Percentiles rank a stretch among this genome's conserved stretches.
Evolutionary conservation across 2,888 invertebrate genomes (phyloP).

Genomic region (Amphipoea lucens): DNA sequence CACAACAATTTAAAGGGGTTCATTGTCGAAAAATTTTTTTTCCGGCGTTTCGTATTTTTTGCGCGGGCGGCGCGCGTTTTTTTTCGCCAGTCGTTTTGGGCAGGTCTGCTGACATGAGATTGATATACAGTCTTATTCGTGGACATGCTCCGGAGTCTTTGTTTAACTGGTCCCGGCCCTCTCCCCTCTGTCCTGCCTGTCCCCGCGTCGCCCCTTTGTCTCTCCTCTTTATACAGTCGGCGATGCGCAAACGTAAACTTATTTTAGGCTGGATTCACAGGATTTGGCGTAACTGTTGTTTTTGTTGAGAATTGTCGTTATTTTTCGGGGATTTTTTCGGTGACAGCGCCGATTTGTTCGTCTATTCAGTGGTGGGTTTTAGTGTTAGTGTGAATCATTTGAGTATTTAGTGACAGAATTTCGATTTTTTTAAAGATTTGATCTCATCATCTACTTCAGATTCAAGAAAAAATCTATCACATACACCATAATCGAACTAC

Average conservation of each 20-base stretch:
- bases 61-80: constrained; percentile 75
- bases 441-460: background rate
- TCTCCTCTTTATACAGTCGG: constrained; percentile 86
- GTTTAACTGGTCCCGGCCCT: constrained; percentile 85
- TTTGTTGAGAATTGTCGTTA: constrained; percentile 71
- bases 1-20: constrained; percentile 88
- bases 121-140: constrained; percentile 89
- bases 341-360: constrained; percentile 43
- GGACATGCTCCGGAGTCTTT: constrained; percentile 88
- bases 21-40: constrained; percentile 87
- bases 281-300: constrained; percentile 73
- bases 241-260: constrained; percentile 83
- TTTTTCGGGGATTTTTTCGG: constrained; percentile 65
- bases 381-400: constrained; percentile 6
- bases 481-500: background rate
- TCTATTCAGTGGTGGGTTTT: constrained; percentile 37
- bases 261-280: constrained; percentile 82
- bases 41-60: constrained; percentile 79
- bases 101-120: constrained; percentile 88
- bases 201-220: constrained; percentile 83
- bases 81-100: constrained; percentile 88
- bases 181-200: constrained; percentile 66
- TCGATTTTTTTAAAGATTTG: background rate
- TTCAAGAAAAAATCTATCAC: background rate
- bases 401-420: background rate